Conservation (phyloP, 2,888 invertebrate species). For the Plemyria rubiginata region DNA sequence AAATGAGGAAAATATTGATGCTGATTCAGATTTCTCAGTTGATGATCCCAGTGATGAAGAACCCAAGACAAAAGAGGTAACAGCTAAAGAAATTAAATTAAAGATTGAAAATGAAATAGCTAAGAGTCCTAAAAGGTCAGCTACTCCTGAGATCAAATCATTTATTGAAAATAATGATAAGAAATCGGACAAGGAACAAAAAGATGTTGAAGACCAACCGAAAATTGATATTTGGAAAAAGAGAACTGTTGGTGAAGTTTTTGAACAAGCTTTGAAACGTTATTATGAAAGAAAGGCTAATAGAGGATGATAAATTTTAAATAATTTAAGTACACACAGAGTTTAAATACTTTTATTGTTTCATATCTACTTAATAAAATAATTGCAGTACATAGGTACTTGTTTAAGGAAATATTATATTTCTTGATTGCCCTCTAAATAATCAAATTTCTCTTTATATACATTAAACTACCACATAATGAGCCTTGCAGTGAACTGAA, state of each 20-base stretch:
- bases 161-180: slow-evolving; percentile 35
- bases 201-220: slow-evolving; percentile 57
- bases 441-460: slow-evolving; percentile 9
- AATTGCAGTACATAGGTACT: too few species aligned
- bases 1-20: slow-evolving; percentile 87
- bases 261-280: slow-evolving; percentile 90
- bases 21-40: slow-evolving; percentile 90
- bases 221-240: slow-evolving; percentile 93
- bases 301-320: slow-evolving; percentile 58
- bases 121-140: slow-evolving; percentile 34
- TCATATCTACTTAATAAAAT: slow-evolving; percentile 9
- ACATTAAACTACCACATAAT: slow-evolving; percentile 70
- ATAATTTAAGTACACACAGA: neutral
- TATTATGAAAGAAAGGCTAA: slow-evolving; percentile 90
- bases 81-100: slow-evolving; percentile 35
- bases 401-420: neutral
- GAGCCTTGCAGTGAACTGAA: slow-evolving; percentile 86
- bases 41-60: slow-evolving; percentile 86
- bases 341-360: neutral
- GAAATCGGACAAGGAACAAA: slow-evolving; percentile 38
- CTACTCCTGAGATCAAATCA: slow-evolving; percentile 47
- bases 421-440: neutral
- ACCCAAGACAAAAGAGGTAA: slow-evolving; percentile 42
- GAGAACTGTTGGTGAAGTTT: slow-evolving; percentile 91
- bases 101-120: slow-evolving; percentile 30